Base-by-base conservation (phyloP, 64 coral and sea anemone genomes). In the Exaiptasia diaphana region DNA sequence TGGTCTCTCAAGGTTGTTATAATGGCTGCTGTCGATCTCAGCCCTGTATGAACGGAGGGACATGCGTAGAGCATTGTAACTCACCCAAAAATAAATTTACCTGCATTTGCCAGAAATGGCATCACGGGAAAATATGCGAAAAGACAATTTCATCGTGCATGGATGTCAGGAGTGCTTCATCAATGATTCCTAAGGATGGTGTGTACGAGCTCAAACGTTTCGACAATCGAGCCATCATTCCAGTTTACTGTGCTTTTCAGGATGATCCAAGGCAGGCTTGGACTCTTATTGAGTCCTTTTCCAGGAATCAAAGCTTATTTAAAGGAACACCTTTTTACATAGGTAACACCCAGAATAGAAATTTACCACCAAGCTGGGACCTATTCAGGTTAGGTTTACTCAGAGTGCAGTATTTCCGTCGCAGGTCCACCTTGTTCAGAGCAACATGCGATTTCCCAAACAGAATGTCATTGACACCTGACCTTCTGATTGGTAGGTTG, bases 11-110 rank as follows among this genome's bases (percentile, higher is more conserved):
- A n/a, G n/a, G n/a, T n/a, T 80, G 77, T 64, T 31, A 62, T 4
- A 80, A 24, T 21, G 77, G 77, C 25, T 80, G 77, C 38, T 80
- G 77, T 30, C 14, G 36, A 67, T 46, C 78, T 10, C 38, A 68
- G 0, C 78, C 61, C 23, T 81, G 78, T 29, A 56, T 67, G 0
- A 65, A 81, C 25, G 61, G 78, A 6, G 78, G 41, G 1, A 67
- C 38, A 30, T 81, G 78, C 31, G 27, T 23, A 14, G 78, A 81
- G 17, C 62, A 17, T 20, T 81, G 78, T 11, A 18, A 17, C 50
- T 32, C 46, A 39, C 5, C 50, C 78, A 81, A 32, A 4, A 29
- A 81, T 48, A 38, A 30, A 17, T 81, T 65, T 30, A 53, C 13
- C 14, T 81, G 78, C 61, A 30, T 43, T 65, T 81, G 78, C 42